phyloP scores from a whole-genome alignment of 2,113 vertebrate genomes.

The Thunnus maccoyii region DNA sequence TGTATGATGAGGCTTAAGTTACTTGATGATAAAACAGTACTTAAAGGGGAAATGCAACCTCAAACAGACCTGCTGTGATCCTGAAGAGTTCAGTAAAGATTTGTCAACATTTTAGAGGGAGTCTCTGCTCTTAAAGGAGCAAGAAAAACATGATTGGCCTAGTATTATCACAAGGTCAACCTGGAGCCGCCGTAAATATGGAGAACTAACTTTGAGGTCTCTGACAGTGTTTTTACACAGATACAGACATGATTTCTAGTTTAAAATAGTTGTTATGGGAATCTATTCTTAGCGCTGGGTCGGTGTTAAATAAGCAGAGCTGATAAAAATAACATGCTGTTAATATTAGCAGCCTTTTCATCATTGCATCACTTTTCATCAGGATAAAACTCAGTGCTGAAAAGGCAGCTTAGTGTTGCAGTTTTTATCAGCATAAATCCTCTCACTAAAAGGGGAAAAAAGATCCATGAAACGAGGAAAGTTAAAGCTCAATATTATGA shows the following conservation, averaged over 20 bases:
- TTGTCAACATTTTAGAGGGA: neutral
- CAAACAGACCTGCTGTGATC: neutral
- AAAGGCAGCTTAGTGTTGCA: constrained; percentile 34
- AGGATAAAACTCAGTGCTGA: constrained; percentile 31
- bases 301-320: constrained; percentile 27
- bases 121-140: neutral
- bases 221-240: neutral
- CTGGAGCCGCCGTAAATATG: neutral
- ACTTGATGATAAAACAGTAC: constrained; percentile 1
- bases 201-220: neutral
- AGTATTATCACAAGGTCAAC: neutral
- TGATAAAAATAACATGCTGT: constrained; percentile 44
- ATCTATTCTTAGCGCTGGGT: constrained; percentile 7
- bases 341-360: constrained; percentile 50
- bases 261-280: constrained; percentile 38
- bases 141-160: neutral
- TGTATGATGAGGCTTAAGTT: constrained; percentile 15
- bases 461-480: neutral
- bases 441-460: neutral
- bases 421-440: constrained; percentile 30
- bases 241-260: constrained; percentile 12
- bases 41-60: neutral
- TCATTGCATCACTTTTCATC: constrained; percentile 43
- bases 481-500: neutral
- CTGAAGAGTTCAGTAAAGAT: neutral